A percentile compares a stretch with the other conserved stretches of the same genome.
Evolutionary conservation across 2,888 invertebrate species (phyloP).

Genomic region (Unio delphinus): DNA sequence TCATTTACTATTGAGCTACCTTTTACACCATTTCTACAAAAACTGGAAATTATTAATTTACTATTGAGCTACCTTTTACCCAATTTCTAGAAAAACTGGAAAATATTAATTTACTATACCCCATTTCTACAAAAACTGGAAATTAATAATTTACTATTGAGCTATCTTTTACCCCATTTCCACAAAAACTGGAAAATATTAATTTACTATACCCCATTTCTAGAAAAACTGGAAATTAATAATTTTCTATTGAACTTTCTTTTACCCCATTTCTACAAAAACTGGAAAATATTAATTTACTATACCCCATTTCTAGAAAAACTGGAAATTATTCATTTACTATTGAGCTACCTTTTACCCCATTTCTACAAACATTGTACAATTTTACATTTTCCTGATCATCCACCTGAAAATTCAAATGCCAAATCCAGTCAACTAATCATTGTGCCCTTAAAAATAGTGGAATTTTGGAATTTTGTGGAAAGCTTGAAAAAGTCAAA

Average conservation of each 20-base stretch:
- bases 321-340: background rate
- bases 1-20: too few relatives aligned
- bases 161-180: background rate
- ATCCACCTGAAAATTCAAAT: background rate
- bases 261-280: conserved; percentile 4
- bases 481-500: too few relatives aligned
- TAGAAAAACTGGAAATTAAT: background rate
- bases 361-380: background rate
- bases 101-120: too few relatives aligned
- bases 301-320: conserved; percentile 6
- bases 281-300: background rate
- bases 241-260: too few relatives aligned
- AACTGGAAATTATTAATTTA: too few relatives aligned
- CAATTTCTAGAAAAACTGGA: too few relatives aligned
- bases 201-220: background rate
- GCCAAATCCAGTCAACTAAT: background rate
- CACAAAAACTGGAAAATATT: conserved; percentile 8
- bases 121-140: too few relatives aligned
- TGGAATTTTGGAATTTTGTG: too few relatives aligned
- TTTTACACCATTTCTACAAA: too few relatives aligned
- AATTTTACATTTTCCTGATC: background rate
- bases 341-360: background rate
- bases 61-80: too few relatives aligned
- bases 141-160: too few relatives aligned
- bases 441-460: background rate